Conservation (phyloP, 37 sponge, comb jelly and placozoan genomes). For the Dysidea cf. avara region DNA sequence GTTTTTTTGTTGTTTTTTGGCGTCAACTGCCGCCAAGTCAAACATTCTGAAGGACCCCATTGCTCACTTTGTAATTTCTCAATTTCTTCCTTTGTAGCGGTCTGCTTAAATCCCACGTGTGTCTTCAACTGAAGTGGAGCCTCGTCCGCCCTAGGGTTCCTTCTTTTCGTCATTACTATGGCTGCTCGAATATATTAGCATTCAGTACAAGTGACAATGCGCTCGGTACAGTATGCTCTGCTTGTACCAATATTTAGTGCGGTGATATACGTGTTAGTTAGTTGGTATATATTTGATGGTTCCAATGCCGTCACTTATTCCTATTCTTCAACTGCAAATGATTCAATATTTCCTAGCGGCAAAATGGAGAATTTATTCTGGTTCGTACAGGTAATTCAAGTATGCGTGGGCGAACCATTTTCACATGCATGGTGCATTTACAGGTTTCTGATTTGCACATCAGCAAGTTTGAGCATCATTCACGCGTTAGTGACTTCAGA, state of each 20-base stretch:
- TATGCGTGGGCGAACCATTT: not conserved
- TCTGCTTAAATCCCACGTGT: slow-evolving; percentile 53
- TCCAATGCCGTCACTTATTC: no score
- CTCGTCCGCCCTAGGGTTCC: slow-evolving; percentile 60
- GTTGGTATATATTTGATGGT: no score
- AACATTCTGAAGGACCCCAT: not conserved
- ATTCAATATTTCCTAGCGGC: slow-evolving; percentile 47
- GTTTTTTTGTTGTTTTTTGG: not conserved
- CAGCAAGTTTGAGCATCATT: slow-evolving; percentile 31
- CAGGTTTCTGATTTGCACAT: slow-evolving; percentile 88
- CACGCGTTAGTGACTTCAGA: slow-evolving; percentile 14
- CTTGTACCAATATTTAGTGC: no score
- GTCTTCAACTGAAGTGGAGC: slow-evolving; percentile 66
- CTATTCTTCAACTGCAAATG: no score
- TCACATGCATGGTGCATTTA: not conserved
- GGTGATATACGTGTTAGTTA: no score
- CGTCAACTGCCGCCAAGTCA: not conserved
- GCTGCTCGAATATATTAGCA: no score
- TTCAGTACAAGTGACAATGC: no score
- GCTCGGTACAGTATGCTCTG: no score
- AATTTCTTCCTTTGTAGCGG: slow-evolving; percentile 55
- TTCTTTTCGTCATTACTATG: slow-evolving; percentile 66
- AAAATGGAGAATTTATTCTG: slow-evolving; percentile 68
- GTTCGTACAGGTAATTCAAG: slow-evolving; percentile 67
- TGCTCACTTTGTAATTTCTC: slow-evolving; percentile 52